Conservation (phyloP, 2,888 invertebrate genomes). For the Pristionchus japonicus region DNA sequence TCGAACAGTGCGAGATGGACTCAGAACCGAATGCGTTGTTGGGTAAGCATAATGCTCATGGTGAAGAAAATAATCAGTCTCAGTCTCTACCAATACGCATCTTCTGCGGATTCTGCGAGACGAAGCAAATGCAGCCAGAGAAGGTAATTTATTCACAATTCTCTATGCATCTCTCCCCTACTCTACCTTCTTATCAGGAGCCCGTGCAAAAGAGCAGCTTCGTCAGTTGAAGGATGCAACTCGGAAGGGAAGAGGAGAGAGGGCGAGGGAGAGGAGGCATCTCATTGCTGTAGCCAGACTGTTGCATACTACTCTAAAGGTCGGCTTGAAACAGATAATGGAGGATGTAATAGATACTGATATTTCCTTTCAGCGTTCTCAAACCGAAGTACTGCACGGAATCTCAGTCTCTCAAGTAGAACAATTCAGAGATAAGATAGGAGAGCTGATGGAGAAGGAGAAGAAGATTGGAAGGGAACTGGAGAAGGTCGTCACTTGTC, state of each 20-base stretch:
- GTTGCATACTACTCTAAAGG: slow-evolving; percentile 50
- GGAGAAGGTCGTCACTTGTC: not conserved
- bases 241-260: slow-evolving; percentile 4
- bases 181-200: not conserved
- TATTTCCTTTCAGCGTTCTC: not conserved
- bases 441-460: slow-evolving; percentile 33
- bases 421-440: slow-evolving; percentile 41
- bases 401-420: slow-evolving; percentile 45
- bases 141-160: slow-evolving; percentile 48
- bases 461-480: not conserved
- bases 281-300: slow-evolving; percentile 49
- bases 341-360: not conserved
- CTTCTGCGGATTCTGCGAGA: slow-evolving; percentile 69
- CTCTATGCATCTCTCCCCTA: not conserved
- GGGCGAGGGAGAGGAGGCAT: slow-evolving; percentile 50
- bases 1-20: slow-evolving; percentile 42
- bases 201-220: slow-evolving; percentile 49
- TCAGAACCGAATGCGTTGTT: slow-evolving; percentile 1
- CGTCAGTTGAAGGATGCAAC: slow-evolving; percentile 44
- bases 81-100: slow-evolving; percentile 63
- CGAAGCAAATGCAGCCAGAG: slow-evolving; percentile 62
- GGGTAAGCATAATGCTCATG: not conserved
- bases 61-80: not conserved
- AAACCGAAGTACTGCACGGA: slow-evolving; percentile 40
- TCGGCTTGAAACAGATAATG: not conserved